Evolutionary conservation across 2,797 vertebrate species (phyloP), one percentile per base, ranked within the genome.

Genomic region (Echeneis naucrates): DNA sequence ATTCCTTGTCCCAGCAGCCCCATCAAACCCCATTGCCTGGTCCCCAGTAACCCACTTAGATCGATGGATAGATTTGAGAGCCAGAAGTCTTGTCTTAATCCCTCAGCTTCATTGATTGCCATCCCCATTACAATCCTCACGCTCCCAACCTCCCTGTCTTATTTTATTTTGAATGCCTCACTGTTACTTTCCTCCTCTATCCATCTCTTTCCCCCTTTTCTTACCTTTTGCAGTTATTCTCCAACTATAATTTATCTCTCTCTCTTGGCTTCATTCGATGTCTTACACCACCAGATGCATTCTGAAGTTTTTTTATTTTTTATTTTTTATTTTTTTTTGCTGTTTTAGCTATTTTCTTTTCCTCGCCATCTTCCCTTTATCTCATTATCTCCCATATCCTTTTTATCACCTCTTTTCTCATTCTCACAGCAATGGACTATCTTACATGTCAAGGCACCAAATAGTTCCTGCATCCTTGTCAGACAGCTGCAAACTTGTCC

Each of bases 351-450:
- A 60, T 87, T 77, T 83, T 80, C 70, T 52, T 50, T 26, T 47
- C 84, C 53, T 75, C 26, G 12, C 67, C 55, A 61, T 77, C 68
- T 68, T 72, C 61, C 50, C 78, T 83, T 82, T 47, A 86, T 84
- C 75, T 85, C 54, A 33, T 51, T 2, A 2, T 77, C 67, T 76
- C 76, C 70, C 51, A 68, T 76, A 68, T 77, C 68, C 80, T 56
- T 75, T 77, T 71, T 55, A 79, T 82, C 40, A 1, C 72, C 21
- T 71, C 50, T 51, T 68, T 32, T 61, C 52, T 80, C n/a, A 9
- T 51, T 85, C 86, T 75, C 82, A 63, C 72, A 80, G 63, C 78
- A 78, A 77, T 80, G 78, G 88, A 91, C 89, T 87, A 92, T 85
- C 81, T 77, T 77, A 83, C 88, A 82, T 91, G 88, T 87, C 82